Evolutionary conservation across 2,797 vertebrate genomes (phyloP), one percentile per base, ranked within the genome.

Genomic region (Diplodus puntazzo): DNA sequence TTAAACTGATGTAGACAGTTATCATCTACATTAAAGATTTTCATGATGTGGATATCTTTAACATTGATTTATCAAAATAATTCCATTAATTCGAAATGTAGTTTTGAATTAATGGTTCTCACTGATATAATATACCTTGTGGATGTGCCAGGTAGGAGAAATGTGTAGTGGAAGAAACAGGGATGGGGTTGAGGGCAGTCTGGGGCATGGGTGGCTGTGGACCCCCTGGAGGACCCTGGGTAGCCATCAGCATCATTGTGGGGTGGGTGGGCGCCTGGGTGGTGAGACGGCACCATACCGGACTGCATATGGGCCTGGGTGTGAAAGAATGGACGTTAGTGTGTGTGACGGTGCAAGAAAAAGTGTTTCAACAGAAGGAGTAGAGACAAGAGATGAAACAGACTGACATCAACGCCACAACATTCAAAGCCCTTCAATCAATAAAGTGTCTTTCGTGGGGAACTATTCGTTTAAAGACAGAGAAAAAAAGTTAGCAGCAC

Each of bases 131-230:
- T 94, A 90, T 95, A 99, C 98, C 98, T 97, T 96, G 96, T 95
- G 98, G 96, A 96, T 99, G 98, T 90, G 98, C 96, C 96, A 99
- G 96, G 94, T 99, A 99, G 89, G 98, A 97, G 95, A 98, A 99
- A 95, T 98, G 98, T 96, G 98, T 96, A 90, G 97, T 97, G 94
- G 97, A 99, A 90, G 98, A 99, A 91, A 99, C 98, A 5, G 98
- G 97, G 95, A 99, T 99, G 93, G 97, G 96, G 91, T 98, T 98
- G 89, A 99, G 97, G 91, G 97, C 96, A 80, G 95, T 97, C 95
- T 99, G 98, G 90, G 96, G 93, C 94, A 99, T 95, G 45, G 94
- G 95, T 80, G 96, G 96, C 96, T 99, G 98, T 55, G 97, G 98
- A 82, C 98, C 98, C 48, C 97, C 97, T 48, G 97, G 96, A 86